These are phyloP conservation scores for Rutilus rutilus DNA, from an alignment of 2,113 vertebrate species.

Conservation along the genomic window DNA sequence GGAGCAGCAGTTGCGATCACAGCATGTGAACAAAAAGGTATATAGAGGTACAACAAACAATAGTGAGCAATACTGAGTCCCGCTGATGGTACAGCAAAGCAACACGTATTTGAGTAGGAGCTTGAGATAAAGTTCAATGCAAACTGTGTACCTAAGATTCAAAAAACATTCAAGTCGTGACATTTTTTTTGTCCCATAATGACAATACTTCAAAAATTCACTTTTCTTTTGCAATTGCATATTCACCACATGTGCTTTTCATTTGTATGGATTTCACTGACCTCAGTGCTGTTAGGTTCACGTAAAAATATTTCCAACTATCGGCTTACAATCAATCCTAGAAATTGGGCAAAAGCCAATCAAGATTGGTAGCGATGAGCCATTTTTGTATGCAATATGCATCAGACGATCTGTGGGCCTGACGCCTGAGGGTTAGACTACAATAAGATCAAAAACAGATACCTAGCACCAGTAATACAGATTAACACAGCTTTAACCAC, in stretches of 20 bases:
- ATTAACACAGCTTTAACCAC: neutral
- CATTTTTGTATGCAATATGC: conserved; percentile 11
- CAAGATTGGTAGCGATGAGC: neutral
- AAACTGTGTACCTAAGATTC: neutral
- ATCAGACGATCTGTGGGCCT: conserved; percentile 2
- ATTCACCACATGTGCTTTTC: neutral
- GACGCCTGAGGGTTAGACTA: neutral
- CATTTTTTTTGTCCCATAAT: neutral
- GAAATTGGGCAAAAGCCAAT: neutral
- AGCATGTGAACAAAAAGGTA: neutral
- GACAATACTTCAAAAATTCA: neutral
- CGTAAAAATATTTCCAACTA: neutral
- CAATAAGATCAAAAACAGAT: conserved; percentile 7
- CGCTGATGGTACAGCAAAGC: neutral
- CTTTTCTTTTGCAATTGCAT: neutral
- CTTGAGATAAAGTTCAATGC: neutral
- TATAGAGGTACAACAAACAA: neutral
- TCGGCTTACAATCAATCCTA: neutral
- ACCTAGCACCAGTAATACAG: neutral
- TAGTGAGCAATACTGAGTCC: neutral
- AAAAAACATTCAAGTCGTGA: neutral
- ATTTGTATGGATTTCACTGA: neutral
- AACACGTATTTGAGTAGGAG: neutral
- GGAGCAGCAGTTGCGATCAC: neutral
- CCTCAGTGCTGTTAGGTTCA: neutral